Percentiles rank a stretch among this genome's conserved stretches.
These are phyloP conservation scores for Acipenser transmontanus DNA, from an alignment of 2,797 vertebrate genomes.

Conservation along the genomic window DNA sequence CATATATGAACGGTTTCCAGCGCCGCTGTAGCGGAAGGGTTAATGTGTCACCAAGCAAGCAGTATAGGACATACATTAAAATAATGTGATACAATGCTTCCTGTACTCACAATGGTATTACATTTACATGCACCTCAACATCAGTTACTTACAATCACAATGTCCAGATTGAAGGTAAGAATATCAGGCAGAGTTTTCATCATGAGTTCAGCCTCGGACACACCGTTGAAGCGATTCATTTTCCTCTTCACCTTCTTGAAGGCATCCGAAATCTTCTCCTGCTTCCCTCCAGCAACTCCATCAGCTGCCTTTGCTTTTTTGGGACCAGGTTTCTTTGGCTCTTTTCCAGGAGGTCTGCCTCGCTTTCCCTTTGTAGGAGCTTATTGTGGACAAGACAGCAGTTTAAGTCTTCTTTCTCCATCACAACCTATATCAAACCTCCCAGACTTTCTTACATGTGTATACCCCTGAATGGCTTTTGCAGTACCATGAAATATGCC, in stretches of 20 bases:
- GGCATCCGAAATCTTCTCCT: constrained; percentile 68
- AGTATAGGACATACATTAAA: too few species aligned
- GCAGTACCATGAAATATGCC: too few species aligned
- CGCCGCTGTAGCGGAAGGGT: too few species aligned
- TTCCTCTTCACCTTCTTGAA: constrained; percentile 85
- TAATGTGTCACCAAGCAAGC: too few species aligned
- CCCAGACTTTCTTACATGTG: too few species aligned
- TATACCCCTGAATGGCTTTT: too few species aligned
- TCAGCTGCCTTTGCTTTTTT: constrained; percentile 55
- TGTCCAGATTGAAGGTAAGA: constrained; percentile 87
- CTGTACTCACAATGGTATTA: not conserved
- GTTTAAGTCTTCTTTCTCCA: too few species aligned
- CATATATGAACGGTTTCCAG: too few species aligned
- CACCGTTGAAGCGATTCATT: constrained; percentile 90
- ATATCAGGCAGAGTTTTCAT: constrained; percentile 90
- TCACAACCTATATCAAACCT: too few species aligned
- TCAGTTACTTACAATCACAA: constrained; percentile 83
- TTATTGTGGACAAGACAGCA: constrained; percentile 31
- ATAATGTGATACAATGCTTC: too few species aligned
- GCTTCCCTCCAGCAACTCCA: constrained; percentile 31
- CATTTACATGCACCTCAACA: not conserved
- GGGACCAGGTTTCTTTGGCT: constrained; percentile 16
- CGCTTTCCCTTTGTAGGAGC: constrained; percentile 76
- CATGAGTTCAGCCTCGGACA: constrained; percentile 88
- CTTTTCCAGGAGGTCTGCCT: constrained; percentile 56